Evolutionary conservation across 2,797 vertebrate species (phyloP).

Genomic region (Brachyrhaphis roseni): DNA sequence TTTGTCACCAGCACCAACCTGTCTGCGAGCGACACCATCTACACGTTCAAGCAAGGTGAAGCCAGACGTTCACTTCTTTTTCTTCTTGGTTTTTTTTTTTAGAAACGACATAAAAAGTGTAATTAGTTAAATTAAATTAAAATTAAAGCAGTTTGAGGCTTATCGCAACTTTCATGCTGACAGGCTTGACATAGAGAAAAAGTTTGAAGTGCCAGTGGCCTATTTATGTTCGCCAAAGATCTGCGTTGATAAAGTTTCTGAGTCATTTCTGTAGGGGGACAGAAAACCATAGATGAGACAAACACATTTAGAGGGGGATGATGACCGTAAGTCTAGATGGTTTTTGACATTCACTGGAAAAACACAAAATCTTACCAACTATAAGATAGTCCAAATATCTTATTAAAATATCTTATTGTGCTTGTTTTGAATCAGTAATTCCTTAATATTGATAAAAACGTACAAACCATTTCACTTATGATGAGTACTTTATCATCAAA

Average conservation of each 20-base stretch:
- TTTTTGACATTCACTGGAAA: neutral
- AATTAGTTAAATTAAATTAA: neutral
- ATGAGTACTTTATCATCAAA: too few relatives aligned
- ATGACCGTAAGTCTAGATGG: neutral
- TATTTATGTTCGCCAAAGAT: conserved; percentile 20
- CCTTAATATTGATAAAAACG: too few relatives aligned
- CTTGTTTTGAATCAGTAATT: too few relatives aligned
- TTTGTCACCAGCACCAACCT: conserved; percentile 93
- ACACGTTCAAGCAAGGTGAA: conserved; percentile 93
- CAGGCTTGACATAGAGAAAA: neutral
- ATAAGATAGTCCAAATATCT: too few relatives aligned
- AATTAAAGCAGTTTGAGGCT: neutral
- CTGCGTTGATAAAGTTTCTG: conserved; percentile 22
- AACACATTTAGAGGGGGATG: neutral
- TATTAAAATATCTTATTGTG: too few relatives aligned
- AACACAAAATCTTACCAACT: too few relatives aligned
- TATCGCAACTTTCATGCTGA: neutral
- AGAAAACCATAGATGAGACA: neutral
- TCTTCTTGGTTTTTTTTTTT: too few relatives aligned
- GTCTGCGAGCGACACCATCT: conserved; percentile 93
- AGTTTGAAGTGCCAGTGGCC: neutral
- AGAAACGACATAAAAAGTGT: too few relatives aligned
- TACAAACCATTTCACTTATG: too few relatives aligned
- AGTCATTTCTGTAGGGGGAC: conserved; percentile 14
- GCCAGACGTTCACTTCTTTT: neutral